Conservation (phyloP, 2,888 invertebrate genomes). For the Pemphredon lugubris region DNA sequence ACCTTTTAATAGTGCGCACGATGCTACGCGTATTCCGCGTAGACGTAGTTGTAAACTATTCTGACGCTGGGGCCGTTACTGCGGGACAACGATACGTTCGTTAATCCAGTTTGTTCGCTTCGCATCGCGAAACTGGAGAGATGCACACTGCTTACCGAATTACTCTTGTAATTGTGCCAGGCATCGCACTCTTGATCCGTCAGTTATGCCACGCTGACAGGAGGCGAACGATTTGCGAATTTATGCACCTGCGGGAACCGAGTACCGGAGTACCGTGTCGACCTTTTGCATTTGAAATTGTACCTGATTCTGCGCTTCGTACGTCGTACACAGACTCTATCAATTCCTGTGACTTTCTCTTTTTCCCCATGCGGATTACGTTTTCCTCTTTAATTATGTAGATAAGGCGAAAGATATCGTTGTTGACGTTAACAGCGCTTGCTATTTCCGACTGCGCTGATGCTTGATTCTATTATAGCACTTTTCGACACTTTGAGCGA, state of each 20-base stretch:
- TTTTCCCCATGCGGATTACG: too few relatives aligned
- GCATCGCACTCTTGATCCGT: conserved; percentile 35
- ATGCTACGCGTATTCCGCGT: background rate
- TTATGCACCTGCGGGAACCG: conserved; percentile 26
- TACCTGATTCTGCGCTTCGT: too few relatives aligned
- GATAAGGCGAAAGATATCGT: too few relatives aligned
- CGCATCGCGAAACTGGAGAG: conserved; percentile 42
- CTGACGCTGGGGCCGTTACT: conserved; percentile 6
- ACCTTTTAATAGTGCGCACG: background rate
- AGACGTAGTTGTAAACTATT: conserved; percentile 36
- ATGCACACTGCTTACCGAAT: conserved; percentile 33
- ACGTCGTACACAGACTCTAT: too few relatives aligned
- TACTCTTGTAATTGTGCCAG: conserved; percentile 12
- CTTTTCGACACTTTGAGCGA: too few relatives aligned
- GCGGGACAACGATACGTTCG: conserved; percentile 57
- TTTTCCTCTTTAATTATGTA: too few relatives aligned
- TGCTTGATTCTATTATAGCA: too few relatives aligned
- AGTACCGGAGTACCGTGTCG: conserved; percentile 17
- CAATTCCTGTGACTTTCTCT: too few relatives aligned
- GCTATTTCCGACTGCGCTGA: too few relatives aligned
- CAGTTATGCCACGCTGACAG: conserved; percentile 15
- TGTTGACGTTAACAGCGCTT: too few relatives aligned
- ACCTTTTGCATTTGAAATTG: conserved; percentile 51
- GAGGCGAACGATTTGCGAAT: conserved; percentile 51
- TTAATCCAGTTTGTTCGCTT: conserved; percentile 46